These are phyloP conservation scores for Nasua narica DNA, from an alignment of 2,797 vertebrate genomes.

Conservation along the genomic window DNA sequence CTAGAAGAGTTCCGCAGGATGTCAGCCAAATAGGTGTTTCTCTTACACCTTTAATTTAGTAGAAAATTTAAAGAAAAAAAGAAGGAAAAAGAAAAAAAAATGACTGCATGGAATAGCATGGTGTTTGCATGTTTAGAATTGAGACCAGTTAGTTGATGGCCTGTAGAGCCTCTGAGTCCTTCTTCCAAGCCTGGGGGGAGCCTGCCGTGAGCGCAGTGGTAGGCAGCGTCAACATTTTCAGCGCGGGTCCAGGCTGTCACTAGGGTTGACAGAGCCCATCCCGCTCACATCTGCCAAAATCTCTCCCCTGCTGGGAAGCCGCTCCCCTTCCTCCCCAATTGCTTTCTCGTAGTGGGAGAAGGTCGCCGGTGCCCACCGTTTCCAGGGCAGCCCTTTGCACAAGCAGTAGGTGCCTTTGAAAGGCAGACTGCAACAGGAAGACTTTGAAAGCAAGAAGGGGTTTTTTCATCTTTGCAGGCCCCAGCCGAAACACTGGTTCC, in stretches of 20 bases:
- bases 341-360: slow-evolving; percentile 19
- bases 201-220: not conserved
- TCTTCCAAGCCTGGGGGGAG: not conserved
- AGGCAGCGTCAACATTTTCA: not conserved
- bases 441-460: slow-evolving; percentile 51
- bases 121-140: not conserved
- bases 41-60: not conserved
- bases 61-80: slow-evolving; percentile 9
- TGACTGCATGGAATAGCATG: not conserved
- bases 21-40: slow-evolving; percentile 25
- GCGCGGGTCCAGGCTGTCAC: not conserved
- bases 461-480: slow-evolving; percentile 57
- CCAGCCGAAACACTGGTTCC: slow-evolving; percentile 47
- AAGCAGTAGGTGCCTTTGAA: slow-evolving; percentile 47
- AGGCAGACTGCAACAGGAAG: slow-evolving; percentile 3
- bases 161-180: not conserved
- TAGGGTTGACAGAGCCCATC: not conserved
- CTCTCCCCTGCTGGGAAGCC: not conserved
- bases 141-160: not conserved
- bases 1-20: not conserved
- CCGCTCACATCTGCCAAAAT: not conserved
- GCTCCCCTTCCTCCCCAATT: not conserved
- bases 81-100: not conserved
- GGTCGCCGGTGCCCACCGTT: not conserved
- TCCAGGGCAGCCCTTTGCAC: not conserved